phyloP scores from a whole-genome alignment of 2,113 vertebrate species.

The Mobula birostris region DNA sequence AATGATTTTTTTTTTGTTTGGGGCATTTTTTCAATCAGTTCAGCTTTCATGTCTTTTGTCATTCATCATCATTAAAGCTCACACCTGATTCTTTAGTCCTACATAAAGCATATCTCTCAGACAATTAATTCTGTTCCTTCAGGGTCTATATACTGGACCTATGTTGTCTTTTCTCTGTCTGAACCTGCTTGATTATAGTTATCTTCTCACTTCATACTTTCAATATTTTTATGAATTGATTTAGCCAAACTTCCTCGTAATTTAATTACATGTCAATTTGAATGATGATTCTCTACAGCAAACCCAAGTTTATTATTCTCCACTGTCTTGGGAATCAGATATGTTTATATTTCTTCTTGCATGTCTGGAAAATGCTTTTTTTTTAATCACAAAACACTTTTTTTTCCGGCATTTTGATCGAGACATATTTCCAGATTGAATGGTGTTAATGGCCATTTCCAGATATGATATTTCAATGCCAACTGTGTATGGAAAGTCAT shows the following conservation, averaged over 20 bases:
- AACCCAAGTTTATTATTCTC: background rate
- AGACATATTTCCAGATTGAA: too few relatives aligned
- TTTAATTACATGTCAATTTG: background rate
- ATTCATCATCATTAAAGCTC: background rate
- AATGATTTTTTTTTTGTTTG: too few relatives aligned
- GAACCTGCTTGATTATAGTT: background rate
- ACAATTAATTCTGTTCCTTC: background rate
- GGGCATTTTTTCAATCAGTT: too few relatives aligned
- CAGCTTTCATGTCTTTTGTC: too few relatives aligned
- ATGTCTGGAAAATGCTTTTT: background rate
- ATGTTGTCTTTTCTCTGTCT: background rate
- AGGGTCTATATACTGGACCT: background rate
- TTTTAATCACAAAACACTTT: too few relatives aligned
- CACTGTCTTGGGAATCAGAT: background rate
- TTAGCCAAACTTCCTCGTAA: background rate
- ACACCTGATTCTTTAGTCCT: background rate
- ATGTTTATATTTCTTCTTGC: background rate
- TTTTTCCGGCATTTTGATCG: too few relatives aligned
- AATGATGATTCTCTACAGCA: background rate
- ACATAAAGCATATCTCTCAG: background rate
- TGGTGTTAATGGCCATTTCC: too few relatives aligned
- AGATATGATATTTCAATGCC: too few relatives aligned
- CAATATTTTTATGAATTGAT: background rate
- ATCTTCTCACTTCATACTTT: background rate
- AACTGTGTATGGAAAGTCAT: too few relatives aligned